Evolutionary conservation across 1,140 invertebrate genomes (phyloP), one percentile per base, ranked within the genome.

Genomic region (Philopotamus ludificatus): DNA sequence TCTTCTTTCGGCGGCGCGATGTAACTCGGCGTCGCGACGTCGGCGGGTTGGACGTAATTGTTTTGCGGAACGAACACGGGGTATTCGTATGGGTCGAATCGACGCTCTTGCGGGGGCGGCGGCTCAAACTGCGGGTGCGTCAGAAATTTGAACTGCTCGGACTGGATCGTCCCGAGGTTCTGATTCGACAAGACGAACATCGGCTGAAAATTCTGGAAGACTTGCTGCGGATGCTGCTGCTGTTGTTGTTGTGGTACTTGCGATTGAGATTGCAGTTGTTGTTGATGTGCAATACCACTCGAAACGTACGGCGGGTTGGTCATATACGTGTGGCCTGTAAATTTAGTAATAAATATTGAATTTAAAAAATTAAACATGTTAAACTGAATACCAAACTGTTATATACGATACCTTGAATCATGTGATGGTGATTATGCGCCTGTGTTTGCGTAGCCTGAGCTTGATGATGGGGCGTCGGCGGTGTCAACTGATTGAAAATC

Each of bases 201-300:
- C n/a, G n/a, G n/a, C n/a, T n/a, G n/a, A n/a, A n/a, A n/a, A n/a
- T n/a, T n/a, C n/a, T n/a, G n/a, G n/a, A n/a, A n/a, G n/a, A n/a
- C n/a, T n/a, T 72, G 74, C 49, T 68, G 72, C 42, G 70, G 70
- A 53, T 72, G 71, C 57, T 76, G 74, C 49, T 73, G 72, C 1
- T 39, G 34, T 21, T 60, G 51, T 3, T 55, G 63, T 9, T 34
- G 10, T 26, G 75, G 28, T 34, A 50, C 49, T 74, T 73, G 1
- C 26, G 77, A 76, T 28, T 74, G 73, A 65, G 71, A 62, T 61
- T 71, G 65, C 42, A 72, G 66, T 23, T 67, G 71, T 21, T 65
- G 50, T 21, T 65, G 44, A 41, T 59, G 55, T 18, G 23, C 57
- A 62, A 57, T 65, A 12, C 47, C 57, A 45, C 34, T 42, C 2